A percentile compares a stretch with the other conserved stretches of the same genome.
These are phyloP conservation scores for Latrodectus hesperus DNA, from an alignment of 2,888 invertebrate species.

Conservation along the genomic window DNA sequence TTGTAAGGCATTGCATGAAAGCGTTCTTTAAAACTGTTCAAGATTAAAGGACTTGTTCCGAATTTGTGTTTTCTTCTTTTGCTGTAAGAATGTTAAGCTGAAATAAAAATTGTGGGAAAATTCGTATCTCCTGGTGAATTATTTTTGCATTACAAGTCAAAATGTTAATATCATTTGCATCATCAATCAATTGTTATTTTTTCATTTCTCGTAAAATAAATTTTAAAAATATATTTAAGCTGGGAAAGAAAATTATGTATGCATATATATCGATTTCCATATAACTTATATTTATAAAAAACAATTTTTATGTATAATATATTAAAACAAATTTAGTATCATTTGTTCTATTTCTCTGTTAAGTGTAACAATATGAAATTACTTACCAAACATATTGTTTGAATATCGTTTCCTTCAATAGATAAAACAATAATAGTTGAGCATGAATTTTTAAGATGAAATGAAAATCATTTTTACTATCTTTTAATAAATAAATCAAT, in stretches of 20 bases:
- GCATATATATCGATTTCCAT: background rate
- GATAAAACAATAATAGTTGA: too few species aligned
- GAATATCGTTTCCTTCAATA: too few species aligned
- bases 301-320: background rate
- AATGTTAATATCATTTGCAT: too few species aligned
- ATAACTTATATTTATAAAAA: background rate
- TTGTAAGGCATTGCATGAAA: too few species aligned
- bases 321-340: background rate
- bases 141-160: background rate
- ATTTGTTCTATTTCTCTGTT: background rate
- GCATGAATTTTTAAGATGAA: too few species aligned
- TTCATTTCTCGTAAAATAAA: too few species aligned
- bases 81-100: constrained; percentile 50
- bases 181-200: too few species aligned
- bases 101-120: constrained; percentile 60
- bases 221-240: too few species aligned
- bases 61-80: constrained; percentile 30
- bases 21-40: too few species aligned
- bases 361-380: background rate
- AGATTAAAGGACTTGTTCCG: constrained; percentile 8
- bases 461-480: too few species aligned
- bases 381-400: background rate
- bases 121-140: background rate
- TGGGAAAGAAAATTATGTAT: background rate
- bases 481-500: too few species aligned